Evolutionary conservation across 1,140 invertebrate genomes (phyloP).

Genomic region (Mylabris phalerata): DNA sequence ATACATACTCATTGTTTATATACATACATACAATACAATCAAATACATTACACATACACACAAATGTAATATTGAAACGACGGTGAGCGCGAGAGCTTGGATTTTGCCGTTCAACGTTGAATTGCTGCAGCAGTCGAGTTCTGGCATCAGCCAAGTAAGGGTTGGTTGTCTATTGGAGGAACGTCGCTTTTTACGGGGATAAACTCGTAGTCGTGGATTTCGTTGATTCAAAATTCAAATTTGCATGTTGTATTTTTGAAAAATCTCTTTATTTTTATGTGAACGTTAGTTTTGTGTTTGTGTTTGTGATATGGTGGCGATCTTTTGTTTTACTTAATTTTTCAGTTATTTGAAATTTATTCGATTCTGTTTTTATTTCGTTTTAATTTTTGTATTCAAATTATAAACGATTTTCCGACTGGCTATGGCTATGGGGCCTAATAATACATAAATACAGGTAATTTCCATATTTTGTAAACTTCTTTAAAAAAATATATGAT

Average conservation of each 20-base stretch:
- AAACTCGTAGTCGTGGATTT: slow-evolving; percentile 7
- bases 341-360: too few species aligned
- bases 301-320: slow-evolving; percentile 4
- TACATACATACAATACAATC: neutral
- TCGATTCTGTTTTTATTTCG: neutral
- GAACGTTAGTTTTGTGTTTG: neutral
- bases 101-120: slow-evolving; percentile 9
- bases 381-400: slow-evolving; percentile 1
- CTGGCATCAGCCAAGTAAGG: slow-evolving; percentile 8
- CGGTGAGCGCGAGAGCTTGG: slow-evolving; percentile 3
- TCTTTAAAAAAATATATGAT: too few species aligned
- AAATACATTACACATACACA: neutral
- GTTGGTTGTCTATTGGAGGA: neutral
- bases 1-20: neutral
- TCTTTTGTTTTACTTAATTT: neutral
- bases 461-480: neutral
- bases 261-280: neutral
- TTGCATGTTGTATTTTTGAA: too few species aligned
- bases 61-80: neutral
- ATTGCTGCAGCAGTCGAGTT: slow-evolving; percentile 10
- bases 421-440: slow-evolving; percentile 4
- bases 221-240: slow-evolving; percentile 3
- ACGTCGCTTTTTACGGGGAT: neutral
- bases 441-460: slow-evolving; percentile 9
- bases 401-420: neutral